Conservation (phyloP, 2,113 vertebrate genomes). For the Labeo catla region DNA sequence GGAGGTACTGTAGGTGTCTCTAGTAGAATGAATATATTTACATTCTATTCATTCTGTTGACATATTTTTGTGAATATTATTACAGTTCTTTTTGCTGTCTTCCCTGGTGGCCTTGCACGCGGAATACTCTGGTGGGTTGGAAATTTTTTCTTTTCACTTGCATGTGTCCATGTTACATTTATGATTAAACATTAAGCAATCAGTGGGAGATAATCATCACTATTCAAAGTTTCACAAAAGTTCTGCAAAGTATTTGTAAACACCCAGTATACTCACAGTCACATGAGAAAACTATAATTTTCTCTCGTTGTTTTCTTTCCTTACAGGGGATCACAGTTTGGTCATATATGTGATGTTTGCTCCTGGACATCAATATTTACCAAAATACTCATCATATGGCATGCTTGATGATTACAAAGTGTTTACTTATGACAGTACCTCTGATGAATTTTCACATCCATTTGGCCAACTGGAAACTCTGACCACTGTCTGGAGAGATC, state of each 20-base stretch:
- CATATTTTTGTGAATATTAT: neutral
- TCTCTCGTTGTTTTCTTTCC: neutral
- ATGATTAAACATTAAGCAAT: neutral
- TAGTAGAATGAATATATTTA: neutral
- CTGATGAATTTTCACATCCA: slow-evolving; percentile 7
- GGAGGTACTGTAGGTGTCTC: neutral
- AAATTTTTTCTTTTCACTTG: neutral
- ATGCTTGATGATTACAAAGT: slow-evolving; percentile 16
- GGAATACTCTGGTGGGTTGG: neutral
- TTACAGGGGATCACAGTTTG: neutral
- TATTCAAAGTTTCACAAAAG: neutral
- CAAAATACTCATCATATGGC: neutral
- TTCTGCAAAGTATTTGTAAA: neutral
- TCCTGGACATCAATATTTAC: neutral
- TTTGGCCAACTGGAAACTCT: slow-evolving; percentile 1
- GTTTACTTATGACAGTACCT: neutral
- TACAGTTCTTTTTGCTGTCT: slow-evolving; percentile 2
- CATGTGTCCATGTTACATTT: neutral
- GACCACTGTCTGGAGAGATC: slow-evolving; percentile 9
- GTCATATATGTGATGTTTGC: slow-evolving; percentile 3
- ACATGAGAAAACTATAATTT: neutral
- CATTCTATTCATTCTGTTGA: neutral
- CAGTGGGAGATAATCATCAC: neutral
- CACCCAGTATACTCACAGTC: neutral
- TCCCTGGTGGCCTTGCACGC: neutral